Evolutionary conservation across 2,113 vertebrate genomes (phyloP).

Genomic region (Eptesicus fuscus): DNA sequence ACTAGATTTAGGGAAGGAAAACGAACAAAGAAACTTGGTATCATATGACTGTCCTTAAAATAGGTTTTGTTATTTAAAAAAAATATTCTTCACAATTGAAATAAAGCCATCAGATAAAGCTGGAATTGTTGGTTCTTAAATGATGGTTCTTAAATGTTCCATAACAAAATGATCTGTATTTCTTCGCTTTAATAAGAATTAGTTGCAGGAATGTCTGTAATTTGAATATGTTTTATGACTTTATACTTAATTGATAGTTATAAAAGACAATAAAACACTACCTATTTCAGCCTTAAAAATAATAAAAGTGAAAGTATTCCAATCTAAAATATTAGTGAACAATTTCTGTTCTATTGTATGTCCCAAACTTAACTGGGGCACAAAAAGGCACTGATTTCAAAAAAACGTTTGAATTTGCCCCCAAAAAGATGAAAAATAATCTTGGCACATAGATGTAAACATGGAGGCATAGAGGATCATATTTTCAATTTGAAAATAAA

Average conservation of each 20-base stretch:
- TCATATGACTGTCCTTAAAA: not conserved
- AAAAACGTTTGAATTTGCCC: not conserved
- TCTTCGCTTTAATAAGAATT: not conserved
- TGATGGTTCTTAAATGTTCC: not conserved
- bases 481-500: not conserved
- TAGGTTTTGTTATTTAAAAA: not conserved
- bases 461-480: rapidly evolving
- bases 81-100: not conserved
- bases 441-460: not conserved
- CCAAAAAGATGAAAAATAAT: not conserved
- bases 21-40: not conserved
- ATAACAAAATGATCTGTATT: not conserved
- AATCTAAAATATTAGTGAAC: not conserved
- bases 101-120: not conserved
- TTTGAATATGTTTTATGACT: not conserved
- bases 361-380: too few relatives aligned
- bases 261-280: not conserved
- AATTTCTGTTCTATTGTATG: not conserved
- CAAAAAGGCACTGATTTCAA: not conserved
- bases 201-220: not conserved
- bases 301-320: not conserved
- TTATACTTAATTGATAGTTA: not conserved
- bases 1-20: not conserved
- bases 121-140: not conserved
- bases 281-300: not conserved